A percentile compares a stretch with the other conserved stretches of the same genome.
Conservation (phyloP, 2,888 invertebrate species). For the Epistrophella euchroma region DNA sequence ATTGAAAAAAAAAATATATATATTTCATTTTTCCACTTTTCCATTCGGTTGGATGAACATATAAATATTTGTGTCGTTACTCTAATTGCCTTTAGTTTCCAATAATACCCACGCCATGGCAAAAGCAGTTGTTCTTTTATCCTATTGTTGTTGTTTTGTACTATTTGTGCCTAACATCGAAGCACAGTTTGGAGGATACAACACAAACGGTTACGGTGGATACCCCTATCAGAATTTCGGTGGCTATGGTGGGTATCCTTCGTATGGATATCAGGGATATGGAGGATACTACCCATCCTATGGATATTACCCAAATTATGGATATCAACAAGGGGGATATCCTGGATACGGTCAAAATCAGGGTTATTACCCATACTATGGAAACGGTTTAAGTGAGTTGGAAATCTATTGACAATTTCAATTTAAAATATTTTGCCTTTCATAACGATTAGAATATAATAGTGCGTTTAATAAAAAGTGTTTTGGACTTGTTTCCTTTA, state of each 20-base stretch:
- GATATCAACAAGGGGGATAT: slow-evolving; percentile 53
- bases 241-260: slow-evolving; percentile 29
- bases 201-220: slow-evolving; percentile 10
- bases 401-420: slow-evolving; percentile 30
- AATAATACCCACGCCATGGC: slow-evolving; percentile 39
- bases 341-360: slow-evolving; percentile 53
- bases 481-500: slow-evolving; percentile 76
- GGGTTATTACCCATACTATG: slow-evolving; percentile 62
- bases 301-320: slow-evolving; percentile 60
- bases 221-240: slow-evolving; percentile 22
- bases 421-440: not conserved
- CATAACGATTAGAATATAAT: not conserved
- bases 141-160: slow-evolving; percentile 17
- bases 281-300: slow-evolving; percentile 56
- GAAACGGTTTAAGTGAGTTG: slow-evolving; percentile 70
- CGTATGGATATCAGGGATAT: slow-evolving; percentile 48
- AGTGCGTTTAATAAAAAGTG: slow-evolving; percentile 39
- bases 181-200: slow-evolving; percentile 58
- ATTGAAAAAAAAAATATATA: not conserved
- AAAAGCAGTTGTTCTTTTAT: slow-evolving; percentile 27
- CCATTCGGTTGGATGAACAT: slow-evolving; percentile 35
- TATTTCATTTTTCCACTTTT: slow-evolving; percentile 13
- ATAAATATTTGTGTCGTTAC: slow-evolving; percentile 69
- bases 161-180: slow-evolving; percentile 11
- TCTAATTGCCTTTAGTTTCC: slow-evolving; percentile 42